Evolutionary conservation across 2,113 vertebrate species (phyloP).

Genomic region (Echinops telfairi): DNA sequence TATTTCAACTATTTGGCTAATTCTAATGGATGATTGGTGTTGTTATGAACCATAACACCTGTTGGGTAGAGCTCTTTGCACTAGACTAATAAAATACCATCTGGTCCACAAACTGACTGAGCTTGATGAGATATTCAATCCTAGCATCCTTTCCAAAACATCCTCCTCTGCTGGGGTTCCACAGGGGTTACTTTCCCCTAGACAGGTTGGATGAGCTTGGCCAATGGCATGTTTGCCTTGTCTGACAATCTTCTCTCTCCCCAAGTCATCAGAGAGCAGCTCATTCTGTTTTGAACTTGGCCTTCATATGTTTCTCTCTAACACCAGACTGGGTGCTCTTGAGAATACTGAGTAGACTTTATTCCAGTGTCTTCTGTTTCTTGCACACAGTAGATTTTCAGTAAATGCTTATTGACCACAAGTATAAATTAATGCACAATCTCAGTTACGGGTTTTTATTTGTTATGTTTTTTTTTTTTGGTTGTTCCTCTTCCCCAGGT

Average conservation of each 20-base stretch:
- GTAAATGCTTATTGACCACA: constrained; percentile 52
- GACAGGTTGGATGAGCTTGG: not conserved
- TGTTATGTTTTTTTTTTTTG: not conserved
- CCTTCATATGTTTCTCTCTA: constrained; percentile 39
- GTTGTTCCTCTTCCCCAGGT: constrained; percentile 87
- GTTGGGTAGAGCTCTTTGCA: constrained; percentile 20
- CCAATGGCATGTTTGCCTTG: not conserved
- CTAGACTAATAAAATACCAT: not conserved
- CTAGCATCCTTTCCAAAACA: constrained; percentile 48
- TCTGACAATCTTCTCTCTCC: constrained; percentile 10
- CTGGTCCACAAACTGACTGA: not conserved
- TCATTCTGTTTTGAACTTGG: constrained; percentile 9
- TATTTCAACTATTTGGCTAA: constrained; percentile 20
- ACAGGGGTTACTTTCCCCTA: constrained; percentile 10
- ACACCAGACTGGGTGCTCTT: not conserved
- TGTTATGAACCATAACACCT: constrained; percentile 6
- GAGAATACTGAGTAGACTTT: constrained; percentile 45
- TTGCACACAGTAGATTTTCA: constrained; percentile 2
- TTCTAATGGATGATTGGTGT: constrained; percentile 25
- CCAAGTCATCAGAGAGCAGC: not conserved
- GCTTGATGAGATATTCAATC: constrained; percentile 14
- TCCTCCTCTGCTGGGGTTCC: not conserved
- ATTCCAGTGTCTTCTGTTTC: constrained; percentile 47
- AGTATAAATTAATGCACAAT: constrained; percentile 61
- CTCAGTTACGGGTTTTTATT: not conserved